Percentiles rank a stretch among this genome's conserved stretches.
Conservation (phyloP, 2,113 vertebrate genomes). For the Spilogale gracilis region DNA sequence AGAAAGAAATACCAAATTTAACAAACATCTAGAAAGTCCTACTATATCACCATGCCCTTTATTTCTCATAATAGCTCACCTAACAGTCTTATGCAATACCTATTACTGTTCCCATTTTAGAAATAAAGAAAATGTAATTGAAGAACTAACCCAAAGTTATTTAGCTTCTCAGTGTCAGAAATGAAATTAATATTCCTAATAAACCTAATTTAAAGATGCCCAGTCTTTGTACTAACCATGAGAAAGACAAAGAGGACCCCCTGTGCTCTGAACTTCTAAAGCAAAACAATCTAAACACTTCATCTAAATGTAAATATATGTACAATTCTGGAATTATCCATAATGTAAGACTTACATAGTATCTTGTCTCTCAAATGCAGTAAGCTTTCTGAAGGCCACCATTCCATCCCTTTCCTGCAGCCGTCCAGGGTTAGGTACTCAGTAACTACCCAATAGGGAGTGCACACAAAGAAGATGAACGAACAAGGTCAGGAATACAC, state of each 20-base stretch:
- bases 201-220: not conserved
- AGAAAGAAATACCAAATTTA: not conserved
- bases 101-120: not conserved
- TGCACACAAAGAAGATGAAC: not conserved
- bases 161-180: not conserved
- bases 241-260: not conserved
- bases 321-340: not conserved
- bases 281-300: not conserved
- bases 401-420: not conserved
- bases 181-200: not conserved
- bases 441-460: not conserved
- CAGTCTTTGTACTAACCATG: not conserved
- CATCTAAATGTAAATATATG: not conserved
- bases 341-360: not conserved
- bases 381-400: not conserved
- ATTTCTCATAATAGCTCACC: not conserved
- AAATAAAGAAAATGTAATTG: constrained; percentile 1
- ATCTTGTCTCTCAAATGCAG: not conserved
- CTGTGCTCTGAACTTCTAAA: not conserved
- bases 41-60: not conserved
- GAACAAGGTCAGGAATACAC: not conserved
- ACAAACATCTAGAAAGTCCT: not conserved
- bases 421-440: not conserved
- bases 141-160: not conserved
- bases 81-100: not conserved